Base-by-base conservation (phyloP, 2,888 invertebrate genomes). In the Apodemia zela region DNA sequence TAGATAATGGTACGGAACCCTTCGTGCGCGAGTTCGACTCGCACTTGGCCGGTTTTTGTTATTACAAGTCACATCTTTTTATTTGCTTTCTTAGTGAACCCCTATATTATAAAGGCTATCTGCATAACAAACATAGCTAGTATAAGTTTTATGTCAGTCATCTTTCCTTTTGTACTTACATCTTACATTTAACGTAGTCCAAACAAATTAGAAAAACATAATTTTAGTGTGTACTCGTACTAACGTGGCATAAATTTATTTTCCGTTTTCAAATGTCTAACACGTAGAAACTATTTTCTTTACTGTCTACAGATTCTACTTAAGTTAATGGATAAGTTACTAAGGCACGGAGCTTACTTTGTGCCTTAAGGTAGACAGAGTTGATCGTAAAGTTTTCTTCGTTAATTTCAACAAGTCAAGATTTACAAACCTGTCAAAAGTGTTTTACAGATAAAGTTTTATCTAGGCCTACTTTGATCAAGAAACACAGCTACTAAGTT, bases 301-400 rank as follows among this genome's bases (percentile, higher is more conserved):
- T 82, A 85, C 85, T 86, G 86, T 89, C 90, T 89, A 89, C 89
- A 87, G 89, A 89, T 89, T 87, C 88, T 89, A 91, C 90, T 91
- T 85, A 88, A 89, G 82, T 89, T 91, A 91, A 90, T 91, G 90
- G 91, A 87, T 87, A 91, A 91, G 90, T 91, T 91, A 85, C 82
- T 84, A 85, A 88, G 85, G 87, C 85, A 83, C 81, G 77, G 80
- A 89, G 89, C 90, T 91, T 89, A 89, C 89, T 90, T 90, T 89
- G 88, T 90, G 87, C 89, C 87, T 85, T 84, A 89, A 90, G 90
- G 90, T 91, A 90, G 86, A 89, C 84, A 81, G 85, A 87, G 88
- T 89, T 86, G 87, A 89, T 89, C 87, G 85, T 77, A 81, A 91
- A 91, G 88, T 90, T 91, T 90, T 85, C 88, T 88, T 79, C 82